Base-by-base conservation (phyloP, 2,797 vertebrate genomes). In the Taenioides sp. region DNA sequence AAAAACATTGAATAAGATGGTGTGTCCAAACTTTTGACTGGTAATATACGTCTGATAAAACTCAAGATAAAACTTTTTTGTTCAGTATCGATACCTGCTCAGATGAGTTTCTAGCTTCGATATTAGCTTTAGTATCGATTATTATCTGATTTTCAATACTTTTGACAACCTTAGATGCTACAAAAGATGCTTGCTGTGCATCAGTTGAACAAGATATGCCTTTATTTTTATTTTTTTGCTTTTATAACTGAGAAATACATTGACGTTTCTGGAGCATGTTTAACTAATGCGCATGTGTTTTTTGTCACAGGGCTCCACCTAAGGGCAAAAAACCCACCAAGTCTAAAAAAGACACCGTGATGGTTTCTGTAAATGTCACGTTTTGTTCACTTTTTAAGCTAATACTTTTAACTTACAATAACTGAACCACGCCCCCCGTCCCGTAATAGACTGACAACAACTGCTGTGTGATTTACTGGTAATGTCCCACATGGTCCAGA, bases 311-410 rank as follows among this genome's bases (percentile, higher is more conserved):
- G 91, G 75, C 78, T 69, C 73, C 79, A 69, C 73, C 83, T 85
- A 90, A 87, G 87, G 90, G 80, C 84, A 88, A 82, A 89, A 92
- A 88, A 76, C 63, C 83, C 65, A 64, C 67, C 57, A 92, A 90
- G 86, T 90, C 84, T 54, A 92, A 90, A 87, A 91, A 87, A 86
- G 82, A 87, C 58, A 83, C 72, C 85, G 22, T 74, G 77, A 66
- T 88, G 79, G 86, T 89, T 83, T 92, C 85, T 89, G 87, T 92
- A 87, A 93, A 86, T 74, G 60, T 70, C 67, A 74, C 63, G 23
- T 83, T 86, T 73, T 25, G 73, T 75, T 74, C 20, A 73, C 72
- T 22, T 71, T 60, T 73, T 50, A 27, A 61, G 70, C 79, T 89
- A 87, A 88, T 83, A 18, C 57, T 59, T 75, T 80, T 83, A 87